Base-by-base conservation (phyloP, 2,113 vertebrate genomes). In the Podarcis cretensis region DNA sequence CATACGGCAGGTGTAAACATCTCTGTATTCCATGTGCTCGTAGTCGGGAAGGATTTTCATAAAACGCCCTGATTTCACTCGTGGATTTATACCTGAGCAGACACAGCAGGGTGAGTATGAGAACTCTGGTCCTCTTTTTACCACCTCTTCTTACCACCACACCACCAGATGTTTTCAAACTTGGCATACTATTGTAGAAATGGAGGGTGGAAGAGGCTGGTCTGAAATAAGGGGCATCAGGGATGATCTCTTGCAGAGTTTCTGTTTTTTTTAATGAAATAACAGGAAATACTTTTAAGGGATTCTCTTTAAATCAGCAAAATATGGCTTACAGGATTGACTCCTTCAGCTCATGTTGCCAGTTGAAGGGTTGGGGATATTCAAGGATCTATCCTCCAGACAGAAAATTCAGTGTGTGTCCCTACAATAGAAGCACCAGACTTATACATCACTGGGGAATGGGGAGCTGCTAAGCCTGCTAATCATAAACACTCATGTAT, bases 41-140 rank as follows among this genome's bases (percentile, higher is more conserved):
- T 98, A 98, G 96, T 99, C 98, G 40, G 98, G 98, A 88, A 99
- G 98, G 92, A 99, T 97, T 97, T 97, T 98, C 97, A 98, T 97
- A 98, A 98, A 98, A 93, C 98, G 98, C 87, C 98, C 98, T 48
- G 98, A 99, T 97, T 98, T 99, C 97, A 99, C 97, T 0, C 98
- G 96, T 12, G 98, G 98, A 94, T 98, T 98, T 96, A 99, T 97
- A 98, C 98, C 98, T 99, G 97, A 96, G 98, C 96, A 96, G 96
- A 97, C 93, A 97, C 94, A 98, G 97, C 93, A 94, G 92, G 95
- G 92, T 94, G 87, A 95, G 92, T 84, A 88, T 94, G 93, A 77
- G 14, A 92, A 73, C 85, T 35, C 75, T 1, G 71, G 91, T 30
- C 27, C 87, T 83, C 35, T 16, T 32, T 48, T 30, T 30, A 40